Conservation (phyloP, 64 coral and sea anemone genomes). For the Anthopleura sola region DNA sequence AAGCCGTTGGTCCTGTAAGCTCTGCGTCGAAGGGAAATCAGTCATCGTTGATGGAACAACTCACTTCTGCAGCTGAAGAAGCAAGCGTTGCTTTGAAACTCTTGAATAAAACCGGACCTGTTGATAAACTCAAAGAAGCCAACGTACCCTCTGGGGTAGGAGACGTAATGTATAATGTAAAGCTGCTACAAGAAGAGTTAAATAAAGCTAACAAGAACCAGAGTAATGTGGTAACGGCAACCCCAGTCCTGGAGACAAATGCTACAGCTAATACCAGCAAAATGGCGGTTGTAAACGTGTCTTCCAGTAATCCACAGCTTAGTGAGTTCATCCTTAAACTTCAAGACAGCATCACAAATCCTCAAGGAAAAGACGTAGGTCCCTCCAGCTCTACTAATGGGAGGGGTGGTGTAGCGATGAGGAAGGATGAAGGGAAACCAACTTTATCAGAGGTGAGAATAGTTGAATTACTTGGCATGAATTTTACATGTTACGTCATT, state of each 20-base stretch:
- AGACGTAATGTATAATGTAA: neutral
- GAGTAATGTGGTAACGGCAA: neutral
- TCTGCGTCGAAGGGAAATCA: neutral
- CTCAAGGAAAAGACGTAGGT: neutral
- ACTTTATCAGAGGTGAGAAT: slow-evolving; percentile 4
- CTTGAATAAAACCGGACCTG: neutral
- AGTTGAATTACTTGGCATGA: too few species aligned
- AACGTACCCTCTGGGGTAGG: neutral
- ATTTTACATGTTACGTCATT: too few species aligned
- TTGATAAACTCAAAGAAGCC: neutral
- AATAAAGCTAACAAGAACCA: neutral
- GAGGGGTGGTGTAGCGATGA: neutral
- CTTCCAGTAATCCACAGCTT: neutral
- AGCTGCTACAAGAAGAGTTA: slow-evolving; percentile 5
- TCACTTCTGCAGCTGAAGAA: slow-evolving; percentile 6
- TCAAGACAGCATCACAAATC: neutral
- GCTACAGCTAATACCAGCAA: neutral
- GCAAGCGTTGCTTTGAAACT: slow-evolving; percentile 8
- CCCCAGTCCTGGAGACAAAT: neutral
- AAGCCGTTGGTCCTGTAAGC: neutral
- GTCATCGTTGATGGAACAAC: neutral
- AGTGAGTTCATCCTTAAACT: neutral
- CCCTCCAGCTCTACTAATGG: neutral
- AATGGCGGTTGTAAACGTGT: neutral
- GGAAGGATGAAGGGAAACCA: neutral